Evolutionary conservation across 2,113 vertebrate genomes (phyloP).

Genomic region (Propithecus coquereli): DNA sequence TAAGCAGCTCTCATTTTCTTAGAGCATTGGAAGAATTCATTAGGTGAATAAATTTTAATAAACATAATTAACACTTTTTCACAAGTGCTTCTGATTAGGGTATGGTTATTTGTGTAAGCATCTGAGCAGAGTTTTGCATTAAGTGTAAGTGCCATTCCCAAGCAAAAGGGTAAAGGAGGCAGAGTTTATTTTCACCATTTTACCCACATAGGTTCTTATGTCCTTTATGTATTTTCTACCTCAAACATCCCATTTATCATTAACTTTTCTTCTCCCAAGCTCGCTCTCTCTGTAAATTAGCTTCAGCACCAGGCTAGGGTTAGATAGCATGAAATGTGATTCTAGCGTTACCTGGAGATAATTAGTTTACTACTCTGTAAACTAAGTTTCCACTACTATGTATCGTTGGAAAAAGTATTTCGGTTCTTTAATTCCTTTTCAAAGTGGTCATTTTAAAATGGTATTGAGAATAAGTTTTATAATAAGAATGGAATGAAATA

Average conservation of each 20-base stretch:
- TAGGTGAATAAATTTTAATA: constrained; percentile 40
- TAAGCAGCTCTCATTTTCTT: constrained; percentile 14
- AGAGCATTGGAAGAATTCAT: constrained; percentile 25
- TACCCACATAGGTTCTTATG: too few relatives aligned
- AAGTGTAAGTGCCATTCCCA: background rate
- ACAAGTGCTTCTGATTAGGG: constrained; percentile 36
- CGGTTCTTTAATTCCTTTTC: background rate
- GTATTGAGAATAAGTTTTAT: background rate
- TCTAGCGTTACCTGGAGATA: rapidly evolving
- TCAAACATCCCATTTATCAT: background rate
- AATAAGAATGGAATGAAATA: background rate
- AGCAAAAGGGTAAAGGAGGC: background rate
- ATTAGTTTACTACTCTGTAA: background rate
- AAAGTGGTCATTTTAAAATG: background rate
- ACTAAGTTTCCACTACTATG: background rate
- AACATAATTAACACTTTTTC: constrained; percentile 10
- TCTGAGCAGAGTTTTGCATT: background rate
- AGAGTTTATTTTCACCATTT: background rate
- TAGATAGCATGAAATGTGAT: rapidly evolving
- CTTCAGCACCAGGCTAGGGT: background rate
- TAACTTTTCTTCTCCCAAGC: background rate
- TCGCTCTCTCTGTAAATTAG: background rate
- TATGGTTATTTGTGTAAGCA: constrained; percentile 26
- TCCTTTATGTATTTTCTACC: background rate
- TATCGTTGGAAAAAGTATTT: background rate